phyloP scores from a whole-genome alignment of 2,113 vertebrate genomes.

The Craseonycteris thonglongyai region DNA sequence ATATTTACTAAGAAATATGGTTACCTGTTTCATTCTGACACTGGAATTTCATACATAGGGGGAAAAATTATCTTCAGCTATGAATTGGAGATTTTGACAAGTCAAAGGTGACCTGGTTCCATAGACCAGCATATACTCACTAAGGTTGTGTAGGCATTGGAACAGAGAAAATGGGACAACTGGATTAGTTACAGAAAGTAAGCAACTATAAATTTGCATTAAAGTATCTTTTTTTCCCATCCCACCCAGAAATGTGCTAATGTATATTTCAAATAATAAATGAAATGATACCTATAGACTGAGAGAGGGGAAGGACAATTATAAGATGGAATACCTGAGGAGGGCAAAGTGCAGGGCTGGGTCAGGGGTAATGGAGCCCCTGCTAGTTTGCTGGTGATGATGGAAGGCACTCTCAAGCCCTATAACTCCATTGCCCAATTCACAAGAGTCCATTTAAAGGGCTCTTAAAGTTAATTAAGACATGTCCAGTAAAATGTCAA shows the following conservation, averaged over 20 bases:
- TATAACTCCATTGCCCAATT: not conserved
- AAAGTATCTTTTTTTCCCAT: not conserved
- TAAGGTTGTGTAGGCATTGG: not conserved
- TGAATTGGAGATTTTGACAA: not conserved
- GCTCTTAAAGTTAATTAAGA: not conserved
- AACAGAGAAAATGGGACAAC: not conserved
- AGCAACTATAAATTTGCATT: not conserved
- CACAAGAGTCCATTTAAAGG: not conserved
- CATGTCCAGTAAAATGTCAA: not conserved
- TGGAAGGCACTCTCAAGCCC: constrained; percentile 16
- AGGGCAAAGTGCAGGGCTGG: not conserved
- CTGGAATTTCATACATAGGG: not conserved
- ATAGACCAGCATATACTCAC: not conserved
- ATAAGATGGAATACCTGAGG: constrained; percentile 12
- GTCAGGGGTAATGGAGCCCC: not conserved
- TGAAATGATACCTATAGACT: not conserved
- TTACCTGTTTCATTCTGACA: not conserved
- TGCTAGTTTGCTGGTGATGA: not conserved
- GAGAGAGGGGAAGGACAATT: not conserved
- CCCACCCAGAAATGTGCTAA: not conserved
- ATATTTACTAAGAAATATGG: not conserved
- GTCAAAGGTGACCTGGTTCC: not conserved
- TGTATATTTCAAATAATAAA: not conserved
- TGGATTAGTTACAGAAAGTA: not conserved
- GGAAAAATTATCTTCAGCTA: not conserved